Percentiles rank a stretch among this genome's conserved stretches.
phyloP scores from a whole-genome alignment of 2,797 vertebrate species.

The Poliocrania exsul region DNA sequence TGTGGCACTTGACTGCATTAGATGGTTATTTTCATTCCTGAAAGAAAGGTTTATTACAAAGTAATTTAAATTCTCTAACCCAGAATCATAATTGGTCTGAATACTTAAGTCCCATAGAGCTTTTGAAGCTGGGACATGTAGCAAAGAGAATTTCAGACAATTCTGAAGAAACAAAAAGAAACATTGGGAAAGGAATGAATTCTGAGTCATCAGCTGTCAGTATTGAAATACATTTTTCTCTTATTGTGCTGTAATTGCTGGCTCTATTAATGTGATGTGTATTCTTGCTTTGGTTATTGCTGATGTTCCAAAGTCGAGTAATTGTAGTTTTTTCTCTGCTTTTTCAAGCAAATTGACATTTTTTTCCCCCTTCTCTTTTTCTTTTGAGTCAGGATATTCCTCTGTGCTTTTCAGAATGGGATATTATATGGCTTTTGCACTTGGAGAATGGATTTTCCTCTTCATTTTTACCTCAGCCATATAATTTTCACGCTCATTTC shows the following conservation, averaged over 20 bases:
- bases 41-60: constrained; percentile 40
- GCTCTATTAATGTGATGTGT: constrained; percentile 37
- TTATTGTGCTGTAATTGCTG: constrained; percentile 45
- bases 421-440: neutral
- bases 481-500: neutral
- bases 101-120: constrained; percentile 16
- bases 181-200: constrained; percentile 3
- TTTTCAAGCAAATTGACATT: constrained; percentile 25
- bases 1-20: constrained; percentile 28
- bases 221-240: constrained; percentile 55
- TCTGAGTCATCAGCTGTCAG: constrained; percentile 61
- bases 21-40: constrained; percentile 31
- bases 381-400: neutral
- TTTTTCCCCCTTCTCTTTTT: neutral
- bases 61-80: constrained; percentile 37
- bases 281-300: constrained; percentile 41
- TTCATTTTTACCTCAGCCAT: neutral
- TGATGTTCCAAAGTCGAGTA: constrained; percentile 45
- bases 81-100: constrained; percentile 30
- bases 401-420: neutral
- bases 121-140: constrained; percentile 29
- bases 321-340: neutral
- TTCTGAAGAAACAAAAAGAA: constrained; percentile 54
- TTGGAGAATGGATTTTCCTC: neutral
- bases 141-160: constrained; percentile 38